phyloP scores from a whole-genome alignment of 2,888 invertebrate genomes.

The Meghimatium bilineatum region DNA sequence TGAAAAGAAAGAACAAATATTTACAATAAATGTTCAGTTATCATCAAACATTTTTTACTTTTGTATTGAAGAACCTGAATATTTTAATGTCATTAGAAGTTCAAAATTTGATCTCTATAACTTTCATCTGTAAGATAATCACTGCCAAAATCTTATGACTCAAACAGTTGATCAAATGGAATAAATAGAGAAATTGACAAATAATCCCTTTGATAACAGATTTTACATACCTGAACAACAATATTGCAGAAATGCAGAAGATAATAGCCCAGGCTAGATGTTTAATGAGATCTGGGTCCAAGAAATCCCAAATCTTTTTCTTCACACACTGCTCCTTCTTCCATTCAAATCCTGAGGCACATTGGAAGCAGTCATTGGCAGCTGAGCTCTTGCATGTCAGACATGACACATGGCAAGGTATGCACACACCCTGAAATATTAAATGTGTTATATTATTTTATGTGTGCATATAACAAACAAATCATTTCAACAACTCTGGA shows the following conservation, averaged over 20 bases:
- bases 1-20: too few species aligned
- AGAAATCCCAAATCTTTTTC: conserved; percentile 69
- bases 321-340: conserved; percentile 60
- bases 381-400: conserved; percentile 66
- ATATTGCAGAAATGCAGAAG: conserved; percentile 68
- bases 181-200: neutral
- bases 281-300: conserved; percentile 69
- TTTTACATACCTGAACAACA: conserved; percentile 56
- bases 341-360: conserved; percentile 55
- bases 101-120: too few species aligned
- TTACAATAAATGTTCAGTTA: too few species aligned
- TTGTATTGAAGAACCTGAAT: too few species aligned
- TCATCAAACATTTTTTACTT: too few species aligned
- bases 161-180: too few species aligned
- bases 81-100: too few species aligned
- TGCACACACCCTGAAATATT: conserved; percentile 60
- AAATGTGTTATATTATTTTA: neutral
- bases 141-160: too few species aligned
- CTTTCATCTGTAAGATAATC: too few species aligned
- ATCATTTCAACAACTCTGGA: too few species aligned
- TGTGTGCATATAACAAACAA: too few species aligned
- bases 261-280: conserved; percentile 71
- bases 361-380: conserved; percentile 66
- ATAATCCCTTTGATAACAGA: neutral
- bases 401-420: conserved; percentile 66